These are phyloP conservation scores for Albula glossodonta DNA, from an alignment of 2,113 vertebrate genomes.

Conservation along the genomic window DNA sequence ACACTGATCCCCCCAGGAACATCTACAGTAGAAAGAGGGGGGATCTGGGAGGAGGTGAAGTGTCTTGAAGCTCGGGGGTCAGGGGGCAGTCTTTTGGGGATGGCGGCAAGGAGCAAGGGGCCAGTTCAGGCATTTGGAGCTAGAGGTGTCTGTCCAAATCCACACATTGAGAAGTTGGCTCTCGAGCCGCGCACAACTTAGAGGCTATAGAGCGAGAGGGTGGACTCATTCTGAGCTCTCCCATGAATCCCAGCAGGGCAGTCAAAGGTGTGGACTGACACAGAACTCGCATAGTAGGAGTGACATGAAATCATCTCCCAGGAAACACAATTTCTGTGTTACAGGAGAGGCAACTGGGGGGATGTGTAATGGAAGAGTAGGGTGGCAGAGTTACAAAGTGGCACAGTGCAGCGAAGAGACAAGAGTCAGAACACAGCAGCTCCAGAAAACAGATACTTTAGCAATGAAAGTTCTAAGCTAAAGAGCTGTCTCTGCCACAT, in stretches of 20 bases:
- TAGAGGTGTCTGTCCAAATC: not conserved
- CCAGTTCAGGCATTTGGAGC: not conserved
- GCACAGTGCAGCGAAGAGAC: too few relatives aligned
- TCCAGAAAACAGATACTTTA: too few relatives aligned
- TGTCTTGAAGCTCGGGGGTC: not conserved
- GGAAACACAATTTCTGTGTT: too few relatives aligned
- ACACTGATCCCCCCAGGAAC: not conserved
- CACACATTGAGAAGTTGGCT: not conserved
- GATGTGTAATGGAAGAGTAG: not conserved
- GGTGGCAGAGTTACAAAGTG: not conserved
- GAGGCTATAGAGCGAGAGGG: not conserved
- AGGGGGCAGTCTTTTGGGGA: not conserved
- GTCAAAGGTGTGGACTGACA: not conserved
- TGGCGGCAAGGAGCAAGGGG: not conserved
- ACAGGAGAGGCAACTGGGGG: too few relatives aligned
- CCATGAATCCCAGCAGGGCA: not conserved
- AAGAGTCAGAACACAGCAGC: too few relatives aligned
- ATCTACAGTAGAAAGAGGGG: not conserved
- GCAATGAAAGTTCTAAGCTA: too few relatives aligned
- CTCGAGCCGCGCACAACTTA: not conserved
- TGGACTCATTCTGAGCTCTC: not conserved
- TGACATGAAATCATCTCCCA: too few relatives aligned
- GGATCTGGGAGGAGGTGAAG: not conserved
- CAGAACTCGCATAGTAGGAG: too few relatives aligned
- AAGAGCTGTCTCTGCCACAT: too few relatives aligned